A percentile compares a stretch with the other conserved stretches of the same genome.
Conservation (phyloP, 2,797 vertebrate genomes). For the Thaleichthys pacificus region DNA sequence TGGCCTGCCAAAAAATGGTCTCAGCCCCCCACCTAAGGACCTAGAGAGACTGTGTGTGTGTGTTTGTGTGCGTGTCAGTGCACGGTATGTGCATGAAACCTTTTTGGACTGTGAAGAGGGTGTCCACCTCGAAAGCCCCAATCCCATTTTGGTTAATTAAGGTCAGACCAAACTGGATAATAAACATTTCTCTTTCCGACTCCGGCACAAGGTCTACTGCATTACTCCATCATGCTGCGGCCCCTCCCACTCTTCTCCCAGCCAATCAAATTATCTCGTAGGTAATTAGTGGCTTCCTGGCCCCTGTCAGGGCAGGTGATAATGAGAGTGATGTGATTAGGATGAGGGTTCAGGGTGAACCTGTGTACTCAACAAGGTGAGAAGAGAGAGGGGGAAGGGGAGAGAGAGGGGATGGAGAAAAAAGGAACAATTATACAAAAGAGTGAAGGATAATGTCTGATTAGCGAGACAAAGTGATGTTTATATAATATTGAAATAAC, state of each 20-base stretch:
- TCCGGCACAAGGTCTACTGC: constrained; percentile 10
- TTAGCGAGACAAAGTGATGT: background rate
- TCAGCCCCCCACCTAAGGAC: background rate
- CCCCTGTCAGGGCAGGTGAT: constrained; percentile 33
- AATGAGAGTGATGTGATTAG: constrained; percentile 53
- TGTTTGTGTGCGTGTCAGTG: background rate
- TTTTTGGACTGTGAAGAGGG: background rate
- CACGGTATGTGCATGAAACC: background rate
- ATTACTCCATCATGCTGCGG: constrained; percentile 3
- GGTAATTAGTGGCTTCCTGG: constrained; percentile 48
- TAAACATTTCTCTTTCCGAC: constrained; percentile 16
- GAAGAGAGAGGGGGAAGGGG: background rate
- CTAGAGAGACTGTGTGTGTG: background rate
- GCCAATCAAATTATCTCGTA: constrained; percentile 29
- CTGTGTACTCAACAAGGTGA: constrained; percentile 34
- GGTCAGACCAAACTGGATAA: constrained; percentile 1
- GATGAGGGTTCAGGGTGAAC: constrained; percentile 31
- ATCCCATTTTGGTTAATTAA: constrained; percentile 17
- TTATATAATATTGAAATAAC: background rate
- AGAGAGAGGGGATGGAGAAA: background rate
- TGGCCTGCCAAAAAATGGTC: constrained; percentile 16
- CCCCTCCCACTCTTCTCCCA: constrained; percentile 25
- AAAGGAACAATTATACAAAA: no score
- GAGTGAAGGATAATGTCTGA: no score
- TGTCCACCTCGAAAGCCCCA: background rate